Percentiles rank a stretch among this genome's conserved stretches.
These are phyloP conservation scores for Rhadina sibilatrix DNA, from an alignment of 2,113 vertebrate genomes.

Conservation along the genomic window DNA sequence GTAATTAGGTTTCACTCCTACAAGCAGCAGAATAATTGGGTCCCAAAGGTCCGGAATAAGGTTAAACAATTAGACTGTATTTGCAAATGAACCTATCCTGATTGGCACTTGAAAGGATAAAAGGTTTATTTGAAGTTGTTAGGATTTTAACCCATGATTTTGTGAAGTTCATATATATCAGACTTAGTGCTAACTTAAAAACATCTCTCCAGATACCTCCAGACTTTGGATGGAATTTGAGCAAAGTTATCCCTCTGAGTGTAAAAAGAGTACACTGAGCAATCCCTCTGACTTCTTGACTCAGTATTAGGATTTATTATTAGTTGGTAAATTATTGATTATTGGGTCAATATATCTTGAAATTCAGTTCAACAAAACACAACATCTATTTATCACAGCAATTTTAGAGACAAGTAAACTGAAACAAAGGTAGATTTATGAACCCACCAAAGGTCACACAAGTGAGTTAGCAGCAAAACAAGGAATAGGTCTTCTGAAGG, in stretches of 20 bases:
- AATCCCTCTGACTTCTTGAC: neutral
- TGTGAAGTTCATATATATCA: neutral
- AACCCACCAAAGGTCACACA: slow-evolving; percentile 9
- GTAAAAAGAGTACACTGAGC: neutral
- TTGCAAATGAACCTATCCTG: slow-evolving; percentile 27
- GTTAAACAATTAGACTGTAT: slow-evolving; percentile 42
- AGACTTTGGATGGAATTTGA: neutral
- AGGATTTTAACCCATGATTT: neutral
- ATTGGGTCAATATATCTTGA: slow-evolving; percentile 16
- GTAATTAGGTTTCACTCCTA: slow-evolving; percentile 27
- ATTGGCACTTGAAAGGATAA: slow-evolving; percentile 47
- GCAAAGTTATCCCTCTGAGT: neutral
- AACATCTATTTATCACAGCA: neutral
- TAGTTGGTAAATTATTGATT: slow-evolving; percentile 23
- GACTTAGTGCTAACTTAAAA: neutral
- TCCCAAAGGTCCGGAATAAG: slow-evolving; percentile 49
- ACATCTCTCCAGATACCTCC: neutral
- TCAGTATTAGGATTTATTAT: slow-evolving; percentile 34
- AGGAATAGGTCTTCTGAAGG: neutral
- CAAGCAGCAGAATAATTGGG: slow-evolving; percentile 32
- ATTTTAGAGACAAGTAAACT: slow-evolving; percentile 13
- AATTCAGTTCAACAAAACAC: slow-evolving; percentile 16
- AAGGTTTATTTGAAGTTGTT: slow-evolving; percentile 42
- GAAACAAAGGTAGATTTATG: slow-evolving; percentile 31
- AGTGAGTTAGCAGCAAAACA: neutral